These are phyloP conservation scores for Plutomurus gul DNA, from an alignment of 1,140 invertebrate species.

Conservation along the genomic window DNA sequence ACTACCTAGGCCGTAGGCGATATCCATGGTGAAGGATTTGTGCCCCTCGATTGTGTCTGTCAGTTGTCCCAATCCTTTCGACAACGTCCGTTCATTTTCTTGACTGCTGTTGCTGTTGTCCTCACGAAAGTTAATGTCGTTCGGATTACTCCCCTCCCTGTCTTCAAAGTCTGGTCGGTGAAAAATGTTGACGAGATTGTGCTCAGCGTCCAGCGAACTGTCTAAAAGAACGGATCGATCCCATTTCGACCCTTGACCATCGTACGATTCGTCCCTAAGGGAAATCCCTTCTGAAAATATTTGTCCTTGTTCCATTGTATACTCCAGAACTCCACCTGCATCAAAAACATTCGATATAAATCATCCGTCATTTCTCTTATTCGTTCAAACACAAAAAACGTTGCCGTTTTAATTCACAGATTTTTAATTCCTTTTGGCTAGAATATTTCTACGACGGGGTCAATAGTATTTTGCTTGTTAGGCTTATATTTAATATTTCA, in stretches of 20 bases:
- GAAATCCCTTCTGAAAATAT: slow-evolving; percentile 62
- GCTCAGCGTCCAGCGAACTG: background rate
- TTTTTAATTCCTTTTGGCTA: background rate
- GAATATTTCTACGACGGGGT: background rate
- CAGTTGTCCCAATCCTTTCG: slow-evolving; percentile 48
- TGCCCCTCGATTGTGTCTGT: slow-evolving; percentile 52
- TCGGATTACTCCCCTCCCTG: background rate
- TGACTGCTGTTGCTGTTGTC: background rate
- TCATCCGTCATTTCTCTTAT: background rate
- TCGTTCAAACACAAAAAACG: background rate
- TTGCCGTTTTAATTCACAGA: background rate
- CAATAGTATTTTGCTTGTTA: background rate
- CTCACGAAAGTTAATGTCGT: background rate
- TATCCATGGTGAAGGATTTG: slow-evolving; percentile 52
- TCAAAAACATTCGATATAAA: background rate
- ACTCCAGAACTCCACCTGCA: slow-evolving; percentile 71
- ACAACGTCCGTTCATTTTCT: background rate
- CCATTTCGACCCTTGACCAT: slow-evolving; percentile 64
- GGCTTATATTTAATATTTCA: too few species aligned
- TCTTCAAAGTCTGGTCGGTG: background rate
- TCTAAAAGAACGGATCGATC: slow-evolving; percentile 30
- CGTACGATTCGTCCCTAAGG: slow-evolving; percentile 73
- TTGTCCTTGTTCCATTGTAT: slow-evolving; percentile 69
- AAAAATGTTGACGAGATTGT: slow-evolving; percentile 40
- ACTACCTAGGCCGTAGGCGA: slow-evolving; percentile 51